These are phyloP conservation scores for Zoanthus gigantus DNA, from an alignment of 92 coral and sea anemone species.

Conservation along the genomic window DNA sequence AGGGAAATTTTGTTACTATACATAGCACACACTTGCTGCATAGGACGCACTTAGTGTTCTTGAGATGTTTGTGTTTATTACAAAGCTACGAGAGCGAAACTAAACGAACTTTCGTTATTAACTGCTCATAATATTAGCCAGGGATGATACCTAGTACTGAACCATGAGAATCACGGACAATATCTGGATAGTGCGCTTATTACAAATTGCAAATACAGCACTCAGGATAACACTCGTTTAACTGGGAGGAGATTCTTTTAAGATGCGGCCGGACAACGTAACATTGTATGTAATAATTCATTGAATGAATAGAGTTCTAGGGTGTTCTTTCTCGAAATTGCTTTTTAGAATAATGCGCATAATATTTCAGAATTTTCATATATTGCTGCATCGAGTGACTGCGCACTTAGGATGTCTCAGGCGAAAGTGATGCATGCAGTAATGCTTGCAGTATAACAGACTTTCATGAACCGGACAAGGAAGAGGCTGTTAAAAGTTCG, in stretches of 20 bases:
- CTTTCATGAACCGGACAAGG: slow-evolving; percentile 14
- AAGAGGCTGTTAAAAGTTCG: slow-evolving; percentile 15
- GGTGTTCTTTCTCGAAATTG: slow-evolving; percentile 1
- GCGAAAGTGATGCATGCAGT: slow-evolving; percentile 7
- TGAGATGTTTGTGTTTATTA: background rate
- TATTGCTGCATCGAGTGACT: background rate
- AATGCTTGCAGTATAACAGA: background rate
- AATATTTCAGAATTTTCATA: background rate
- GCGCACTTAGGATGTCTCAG: slow-evolving; percentile 1
- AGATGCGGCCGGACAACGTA: slow-evolving; percentile 3
- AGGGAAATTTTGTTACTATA: no score
- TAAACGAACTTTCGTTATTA: background rate
- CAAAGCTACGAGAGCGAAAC: background rate
- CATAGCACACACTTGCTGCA: no score
- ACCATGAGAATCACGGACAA: background rate
- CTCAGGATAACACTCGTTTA: no score
- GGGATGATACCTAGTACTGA: background rate
- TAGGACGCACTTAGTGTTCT: background rate
- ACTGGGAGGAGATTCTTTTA: background rate
- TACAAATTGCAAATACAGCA: no score
- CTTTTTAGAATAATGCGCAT: slow-evolving; percentile 5
- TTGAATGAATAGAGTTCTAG: background rate
- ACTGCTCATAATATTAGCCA: background rate
- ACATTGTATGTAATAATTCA: slow-evolving; percentile 4
- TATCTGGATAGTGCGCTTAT: no score